Conservation (phyloP, 2,113 vertebrate species). For the Calidris pygmaea region DNA sequence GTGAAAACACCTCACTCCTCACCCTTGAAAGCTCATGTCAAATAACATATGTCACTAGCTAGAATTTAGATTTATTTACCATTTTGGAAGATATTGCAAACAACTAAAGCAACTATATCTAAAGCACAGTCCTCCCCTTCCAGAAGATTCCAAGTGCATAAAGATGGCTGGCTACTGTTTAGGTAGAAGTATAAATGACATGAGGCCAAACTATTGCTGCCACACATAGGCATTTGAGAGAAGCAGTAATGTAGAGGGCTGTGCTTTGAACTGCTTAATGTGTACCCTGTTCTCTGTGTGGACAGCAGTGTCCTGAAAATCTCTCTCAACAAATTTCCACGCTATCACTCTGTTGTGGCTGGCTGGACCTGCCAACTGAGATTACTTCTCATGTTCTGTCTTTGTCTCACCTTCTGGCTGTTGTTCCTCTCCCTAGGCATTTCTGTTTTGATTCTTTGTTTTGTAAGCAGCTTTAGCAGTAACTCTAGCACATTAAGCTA, state of each 20-base stretch:
- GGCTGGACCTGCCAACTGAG: constrained; percentile 49
- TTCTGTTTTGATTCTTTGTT: constrained; percentile 20
- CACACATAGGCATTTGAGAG: background rate
- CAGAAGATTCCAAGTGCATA: background rate
- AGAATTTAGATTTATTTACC: background rate
- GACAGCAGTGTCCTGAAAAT: background rate
- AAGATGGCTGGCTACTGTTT: background rate
- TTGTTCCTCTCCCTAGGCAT: constrained; percentile 16
- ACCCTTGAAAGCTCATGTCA: background rate
- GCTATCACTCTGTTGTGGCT: constrained; percentile 26
- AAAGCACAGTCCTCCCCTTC: background rate
- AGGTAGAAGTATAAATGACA: background rate
- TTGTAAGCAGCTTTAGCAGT: background rate
- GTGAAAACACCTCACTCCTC: background rate
- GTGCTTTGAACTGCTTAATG: constrained; percentile 20
- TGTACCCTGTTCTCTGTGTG: background rate
- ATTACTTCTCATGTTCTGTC: constrained; percentile 50
- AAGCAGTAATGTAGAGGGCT: background rate
- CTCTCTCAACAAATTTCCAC: constrained; percentile 26
- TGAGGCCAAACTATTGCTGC: background rate
- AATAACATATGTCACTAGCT: background rate
- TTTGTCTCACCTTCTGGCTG: constrained; percentile 52
- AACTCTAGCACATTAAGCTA: background rate
- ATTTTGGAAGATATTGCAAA: background rate
- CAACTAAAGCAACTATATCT: background rate